These are phyloP conservation scores for Dioctria linearis DNA, from an alignment of 2,888 invertebrate species.

Conservation along the genomic window DNA sequence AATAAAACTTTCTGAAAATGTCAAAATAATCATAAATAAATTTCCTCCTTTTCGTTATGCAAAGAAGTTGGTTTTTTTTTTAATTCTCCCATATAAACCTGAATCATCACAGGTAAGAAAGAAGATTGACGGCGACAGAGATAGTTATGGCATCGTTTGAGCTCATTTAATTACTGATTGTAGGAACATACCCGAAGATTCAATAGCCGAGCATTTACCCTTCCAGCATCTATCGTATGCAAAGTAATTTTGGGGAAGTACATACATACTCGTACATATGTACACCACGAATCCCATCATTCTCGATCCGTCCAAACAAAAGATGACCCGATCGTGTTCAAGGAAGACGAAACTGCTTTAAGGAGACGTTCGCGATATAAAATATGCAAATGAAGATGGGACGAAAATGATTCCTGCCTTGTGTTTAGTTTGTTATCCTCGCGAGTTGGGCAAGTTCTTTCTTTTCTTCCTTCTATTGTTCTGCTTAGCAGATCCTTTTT, in stretches of 20 bases:
- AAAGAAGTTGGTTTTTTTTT: background rate
- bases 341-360: background rate
- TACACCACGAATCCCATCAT: slow-evolving; percentile 17
- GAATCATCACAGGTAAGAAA: background rate
- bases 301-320: slow-evolving; percentile 18
- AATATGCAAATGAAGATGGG: slow-evolving; percentile 38
- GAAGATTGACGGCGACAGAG: background rate
- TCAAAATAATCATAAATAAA: slow-evolving; percentile 20
- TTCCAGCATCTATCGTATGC: slow-evolving; percentile 2
- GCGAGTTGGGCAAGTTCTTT: slow-evolving; percentile 48
- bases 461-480: slow-evolving; percentile 40
- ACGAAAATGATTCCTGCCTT: background rate
- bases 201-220: background rate
- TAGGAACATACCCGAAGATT: background rate
- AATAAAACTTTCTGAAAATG: background rate
- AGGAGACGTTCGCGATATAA: slow-evolving; percentile 19
- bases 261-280: slow-evolving; percentile 9
- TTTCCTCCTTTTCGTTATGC: background rate
- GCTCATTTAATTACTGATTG: background rate
- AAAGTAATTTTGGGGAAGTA: slow-evolving; percentile 15
- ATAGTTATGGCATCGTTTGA: background rate
- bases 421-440: slow-evolving; percentile 4
- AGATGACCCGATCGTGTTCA: background rate
- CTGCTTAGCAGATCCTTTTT: slow-evolving; percentile 31
- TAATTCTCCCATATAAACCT: background rate